A percentile compares a stretch with the other conserved stretches of the same genome.
Conservation (phyloP, 2,888 invertebrate species). For the Microchrysa polita region DNA sequence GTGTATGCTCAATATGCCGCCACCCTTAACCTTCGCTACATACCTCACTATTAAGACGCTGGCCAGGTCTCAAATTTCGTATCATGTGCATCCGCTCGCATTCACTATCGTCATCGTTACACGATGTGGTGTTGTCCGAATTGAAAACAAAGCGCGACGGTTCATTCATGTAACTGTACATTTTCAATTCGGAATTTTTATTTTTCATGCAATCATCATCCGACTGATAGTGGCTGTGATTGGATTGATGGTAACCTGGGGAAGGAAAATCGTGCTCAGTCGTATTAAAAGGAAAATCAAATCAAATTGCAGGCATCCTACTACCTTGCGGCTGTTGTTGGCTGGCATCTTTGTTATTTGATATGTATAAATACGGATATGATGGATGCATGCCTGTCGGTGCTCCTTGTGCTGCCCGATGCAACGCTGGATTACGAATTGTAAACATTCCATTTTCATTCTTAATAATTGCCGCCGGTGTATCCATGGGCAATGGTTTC, state of each 20-base stretch:
- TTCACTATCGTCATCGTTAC: background rate
- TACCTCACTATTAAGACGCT: background rate
- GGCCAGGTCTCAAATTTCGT: background rate
- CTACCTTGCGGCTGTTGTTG: background rate
- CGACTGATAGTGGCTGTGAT: background rate
- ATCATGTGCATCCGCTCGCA: background rate
- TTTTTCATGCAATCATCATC: background rate
- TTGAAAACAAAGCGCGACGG: background rate
- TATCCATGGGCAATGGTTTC: conserved; percentile 59
- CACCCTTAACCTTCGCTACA: too few relatives aligned
- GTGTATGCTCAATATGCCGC: too few relatives aligned
- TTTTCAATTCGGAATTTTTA: background rate
- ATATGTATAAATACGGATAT: conserved; percentile 11
- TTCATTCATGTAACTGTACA: background rate
- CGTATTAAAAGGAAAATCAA: too few relatives aligned
- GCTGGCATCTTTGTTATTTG: background rate
- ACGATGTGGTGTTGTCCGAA: background rate
- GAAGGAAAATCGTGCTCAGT: too few relatives aligned
- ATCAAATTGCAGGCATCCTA: too few relatives aligned
- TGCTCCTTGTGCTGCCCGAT: conserved; percentile 47
- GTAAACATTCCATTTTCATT: conserved; percentile 85
- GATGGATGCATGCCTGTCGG: background rate
- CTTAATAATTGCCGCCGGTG: conserved; percentile 74
- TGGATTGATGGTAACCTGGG: background rate
- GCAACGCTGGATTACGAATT: conserved; percentile 75